Evolutionary conservation across 1,140 invertebrate genomes (phyloP).

Genomic region (Temnothorax curvispinosus): DNA sequence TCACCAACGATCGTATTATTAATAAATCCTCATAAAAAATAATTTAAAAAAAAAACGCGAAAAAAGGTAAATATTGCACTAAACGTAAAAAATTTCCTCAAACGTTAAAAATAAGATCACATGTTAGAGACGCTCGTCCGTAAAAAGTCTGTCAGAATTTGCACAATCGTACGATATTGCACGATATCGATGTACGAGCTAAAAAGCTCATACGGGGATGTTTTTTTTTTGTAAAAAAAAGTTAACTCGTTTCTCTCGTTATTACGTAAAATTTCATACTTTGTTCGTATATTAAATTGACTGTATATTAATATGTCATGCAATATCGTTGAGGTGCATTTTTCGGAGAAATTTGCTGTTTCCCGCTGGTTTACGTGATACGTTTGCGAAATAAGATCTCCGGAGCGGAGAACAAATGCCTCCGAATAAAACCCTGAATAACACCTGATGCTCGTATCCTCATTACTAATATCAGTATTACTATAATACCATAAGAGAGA

Average conservation of each 20-base stretch:
- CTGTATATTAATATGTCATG: constrained; percentile 39
- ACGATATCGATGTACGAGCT: background rate
- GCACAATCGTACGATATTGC: background rate
- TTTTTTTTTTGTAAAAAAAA: background rate
- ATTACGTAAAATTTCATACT: background rate
- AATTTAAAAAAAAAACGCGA: background rate
- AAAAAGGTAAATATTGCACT: background rate
- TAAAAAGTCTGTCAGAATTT: background rate
- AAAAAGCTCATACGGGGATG: background rate
- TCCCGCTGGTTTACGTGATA: constrained; percentile 30
- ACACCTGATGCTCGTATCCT: constrained; percentile 31
- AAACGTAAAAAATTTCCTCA: background rate
- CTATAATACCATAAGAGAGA: background rate
- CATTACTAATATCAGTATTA: constrained; percentile 25
- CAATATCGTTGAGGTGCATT: constrained; percentile 38
- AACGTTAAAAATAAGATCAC: background rate
- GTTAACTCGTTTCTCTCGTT: background rate
- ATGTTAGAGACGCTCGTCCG: background rate
- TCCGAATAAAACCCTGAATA: constrained; percentile 1
- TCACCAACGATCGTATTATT: background rate
- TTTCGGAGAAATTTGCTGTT: constrained; percentile 27
- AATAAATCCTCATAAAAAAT: background rate
- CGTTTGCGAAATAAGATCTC: constrained; percentile 32
- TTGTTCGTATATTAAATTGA: background rate
- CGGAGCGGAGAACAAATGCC: background rate